Percentiles rank a stretch among this genome's conserved stretches.
phyloP scores from a whole-genome alignment of 2,797 vertebrate species.

The Macropodus opercularis region DNA sequence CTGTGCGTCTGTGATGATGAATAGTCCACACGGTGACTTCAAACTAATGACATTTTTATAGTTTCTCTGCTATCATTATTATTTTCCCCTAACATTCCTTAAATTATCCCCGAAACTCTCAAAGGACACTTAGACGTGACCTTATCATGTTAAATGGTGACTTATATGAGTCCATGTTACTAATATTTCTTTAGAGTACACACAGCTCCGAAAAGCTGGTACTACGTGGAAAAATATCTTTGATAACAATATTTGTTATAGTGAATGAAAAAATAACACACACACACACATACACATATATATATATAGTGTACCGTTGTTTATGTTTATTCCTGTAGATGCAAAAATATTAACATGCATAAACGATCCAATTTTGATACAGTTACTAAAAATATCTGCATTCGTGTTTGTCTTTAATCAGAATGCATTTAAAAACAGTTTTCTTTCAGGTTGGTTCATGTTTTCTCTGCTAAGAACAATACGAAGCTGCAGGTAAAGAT shows the following conservation, averaged over 20 bases:
- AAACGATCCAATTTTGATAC: neutral
- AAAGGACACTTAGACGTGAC: conserved; percentile 1
- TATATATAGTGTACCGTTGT: neutral
- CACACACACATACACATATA: neutral
- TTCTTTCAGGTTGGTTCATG: neutral
- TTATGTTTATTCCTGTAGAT: neutral
- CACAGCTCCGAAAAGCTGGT: neutral
- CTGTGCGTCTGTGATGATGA: conserved; percentile 22
- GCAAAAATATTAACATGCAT: neutral
- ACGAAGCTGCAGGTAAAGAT: too few species aligned
- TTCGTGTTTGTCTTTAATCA: neutral
- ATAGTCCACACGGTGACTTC: conserved; percentile 18
- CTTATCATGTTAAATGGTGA: conserved; percentile 3
- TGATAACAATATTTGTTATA: neutral
- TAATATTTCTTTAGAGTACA: neutral
- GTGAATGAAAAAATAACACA: neutral
- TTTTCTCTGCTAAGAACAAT: too few species aligned
- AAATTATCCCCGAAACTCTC: conserved; percentile 8
- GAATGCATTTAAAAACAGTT: neutral
- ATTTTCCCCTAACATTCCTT: conserved; percentile 12
- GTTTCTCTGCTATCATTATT: conserved; percentile 21
- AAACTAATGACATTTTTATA: conserved; percentile 29
- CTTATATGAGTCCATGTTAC: neutral
- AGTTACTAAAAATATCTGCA: neutral
- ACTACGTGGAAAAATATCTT: neutral